Evolutionary conservation across 2,888 invertebrate genomes (phyloP).

Genomic region (Tenthredo scrophulariae): DNA sequence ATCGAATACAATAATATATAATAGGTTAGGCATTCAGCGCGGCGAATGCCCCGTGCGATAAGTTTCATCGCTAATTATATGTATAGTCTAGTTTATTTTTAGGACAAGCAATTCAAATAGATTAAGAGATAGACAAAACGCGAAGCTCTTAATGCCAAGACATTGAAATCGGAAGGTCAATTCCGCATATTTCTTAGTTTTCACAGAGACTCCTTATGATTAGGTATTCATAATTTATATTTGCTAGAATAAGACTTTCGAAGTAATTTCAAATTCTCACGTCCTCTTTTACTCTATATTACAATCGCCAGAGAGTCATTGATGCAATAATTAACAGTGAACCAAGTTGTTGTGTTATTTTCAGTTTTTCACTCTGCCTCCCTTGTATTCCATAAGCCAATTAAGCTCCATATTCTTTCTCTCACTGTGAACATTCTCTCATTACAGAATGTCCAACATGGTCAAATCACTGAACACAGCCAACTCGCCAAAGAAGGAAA

Average conservation of each 20-base stretch:
- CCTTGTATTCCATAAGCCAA: neutral
- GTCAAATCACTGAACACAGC: neutral
- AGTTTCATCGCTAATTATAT: neutral
- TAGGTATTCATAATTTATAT: neutral
- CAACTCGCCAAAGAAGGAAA: neutral
- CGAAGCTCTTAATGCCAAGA: neutral
- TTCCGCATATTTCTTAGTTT: neutral
- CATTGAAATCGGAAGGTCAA: neutral
- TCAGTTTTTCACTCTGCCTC: neutral
- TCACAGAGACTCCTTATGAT: neutral
- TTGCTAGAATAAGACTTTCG: neutral
- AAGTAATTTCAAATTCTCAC: neutral
- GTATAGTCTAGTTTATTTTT: neutral
- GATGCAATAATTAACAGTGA: neutral
- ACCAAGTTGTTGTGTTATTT: neutral
- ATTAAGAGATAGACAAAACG: neutral
- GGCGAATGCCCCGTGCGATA: neutral
- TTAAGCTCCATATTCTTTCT: neutral
- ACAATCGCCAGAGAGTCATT: neutral
- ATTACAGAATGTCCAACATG: conserved; percentile 27
- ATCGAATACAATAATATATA: neutral
- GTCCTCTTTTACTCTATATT: neutral
- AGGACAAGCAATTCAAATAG: conserved; percentile 3
- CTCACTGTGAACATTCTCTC: neutral
- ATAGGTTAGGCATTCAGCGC: neutral